Base-by-base conservation (phyloP, 2,113 vertebrate species). In the Smithornis capensis region DNA sequence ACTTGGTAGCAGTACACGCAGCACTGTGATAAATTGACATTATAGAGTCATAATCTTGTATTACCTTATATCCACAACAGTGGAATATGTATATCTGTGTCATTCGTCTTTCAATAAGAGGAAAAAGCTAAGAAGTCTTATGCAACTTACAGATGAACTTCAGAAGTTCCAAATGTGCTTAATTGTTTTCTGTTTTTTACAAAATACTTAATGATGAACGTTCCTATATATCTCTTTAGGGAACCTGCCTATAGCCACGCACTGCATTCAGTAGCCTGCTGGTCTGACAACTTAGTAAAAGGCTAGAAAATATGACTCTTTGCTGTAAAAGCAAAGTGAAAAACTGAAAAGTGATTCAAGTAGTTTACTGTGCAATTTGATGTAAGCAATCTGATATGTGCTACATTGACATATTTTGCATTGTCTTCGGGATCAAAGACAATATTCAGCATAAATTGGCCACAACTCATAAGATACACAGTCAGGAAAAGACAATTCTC, bases 1-100 rank as follows among this genome's bases (percentile, higher is more conserved):
- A 92, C 83, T 95, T 90, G 82, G 91, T 95, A 97, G 91, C 81
- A 52, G 81, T 83, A 42, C 42, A 42, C 40, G 76, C 56, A 95
- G 87, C 27, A 14, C 93, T 76, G 78, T 40, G 67, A 64, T 87
- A 87, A 84, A 85, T 8, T 70, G 60, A 57, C 33, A 40, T 94
- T 90, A 80, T 62, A 81, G 64, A 87, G 76, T 74, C 73, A 90
- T 84, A 92, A 83, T 52, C 80, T 89, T 93, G 14, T 68, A 82
- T 78, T 68, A 85, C 75, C 67, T 90, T 78, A 18, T 73, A 55
- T 44, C 65, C 37, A 62, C 29, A 42, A 10, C 56, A 38, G 42
- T 87, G 50, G 40, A 60, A 57, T 91, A 71, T 59, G 60, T 82
- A 10, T 40, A 33, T 47, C 35, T 57, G 56, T 45, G 27, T 76